Base-by-base conservation (phyloP, 2,113 vertebrate genomes). In the Chloebia gouldiae region DNA sequence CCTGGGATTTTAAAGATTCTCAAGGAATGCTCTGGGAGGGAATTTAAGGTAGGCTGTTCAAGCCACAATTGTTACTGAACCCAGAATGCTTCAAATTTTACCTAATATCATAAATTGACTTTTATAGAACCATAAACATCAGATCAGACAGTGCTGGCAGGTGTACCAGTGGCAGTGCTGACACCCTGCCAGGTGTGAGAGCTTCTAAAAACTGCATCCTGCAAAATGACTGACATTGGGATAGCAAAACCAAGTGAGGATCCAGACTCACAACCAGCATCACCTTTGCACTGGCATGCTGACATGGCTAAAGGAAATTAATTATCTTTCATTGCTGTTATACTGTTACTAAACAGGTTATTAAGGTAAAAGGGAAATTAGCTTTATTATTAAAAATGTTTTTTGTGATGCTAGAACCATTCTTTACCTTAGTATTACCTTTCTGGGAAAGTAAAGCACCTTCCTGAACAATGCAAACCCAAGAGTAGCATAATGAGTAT, bases 301-400 rank as follows among this genome's bases (percentile, higher is more conserved):
- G 63, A 25, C 79, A 54, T 7, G 11, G 54, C 49, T 90, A 4
- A 84, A 68, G 53, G 9, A 44, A 65, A 4, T 4, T 85, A 68
- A 91, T 63, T 88, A 50, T 39, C 57, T 44, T 78, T 88, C 51
- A 53, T 0, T 60, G 30, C 16, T 39, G 28, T 56, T 71, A 27
- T 13, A 69, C 19, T 45, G 13, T 4, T 86, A 89, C 33, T 81
- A 44, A 91, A 84, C 6, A 39, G 25, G 18, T 79, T 80, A 77
- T 80, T 85, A 87, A 91, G 39, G 71, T 49, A 81, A 94, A 89
- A 65, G 6, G n/a, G 31, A 79, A 93, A 95, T 76, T 77, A 92
- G 15, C 6, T 81, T 24, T 39, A 31, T 7, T 81, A 72, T 57
- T 90, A 82, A 61, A 53, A 83, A 21, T 0, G 2, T 37, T 30